Evolutionary conservation across 1,140 invertebrate species (phyloP).

Genomic region (Cyphomyrmex costatus): DNA sequence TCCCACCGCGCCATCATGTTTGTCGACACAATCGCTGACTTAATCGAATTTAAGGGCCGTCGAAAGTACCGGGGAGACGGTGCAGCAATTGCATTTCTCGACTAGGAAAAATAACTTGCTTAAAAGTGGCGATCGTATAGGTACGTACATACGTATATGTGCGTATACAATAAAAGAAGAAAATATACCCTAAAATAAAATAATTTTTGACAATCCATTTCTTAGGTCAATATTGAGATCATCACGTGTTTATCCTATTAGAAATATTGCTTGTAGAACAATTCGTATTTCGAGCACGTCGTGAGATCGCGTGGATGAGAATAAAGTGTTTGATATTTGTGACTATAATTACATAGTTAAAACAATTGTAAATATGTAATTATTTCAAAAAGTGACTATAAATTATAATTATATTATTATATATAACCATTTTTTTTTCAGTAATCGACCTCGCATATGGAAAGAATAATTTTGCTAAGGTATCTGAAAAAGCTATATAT

Average conservation of each 20-base stretch:
- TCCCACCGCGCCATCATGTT: slow-evolving; percentile 43
- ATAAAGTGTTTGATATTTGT: too few relatives aligned
- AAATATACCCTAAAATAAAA: background rate
- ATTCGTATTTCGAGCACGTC: slow-evolving; percentile 7
- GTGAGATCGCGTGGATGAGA: background rate
- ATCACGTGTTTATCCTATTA: slow-evolving; percentile 1
- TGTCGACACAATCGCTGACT: slow-evolving; percentile 19
- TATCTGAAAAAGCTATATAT: too few relatives aligned
- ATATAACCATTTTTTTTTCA: too few relatives aligned
- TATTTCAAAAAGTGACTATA: too few relatives aligned
- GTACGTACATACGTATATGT: background rate
- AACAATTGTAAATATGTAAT: too few relatives aligned
- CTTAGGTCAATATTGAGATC: background rate
- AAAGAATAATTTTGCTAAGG: too few relatives aligned
- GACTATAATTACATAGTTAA: too few relatives aligned
- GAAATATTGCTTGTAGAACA: background rate
- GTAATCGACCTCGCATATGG: too few relatives aligned
- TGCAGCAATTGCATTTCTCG: slow-evolving; percentile 26
- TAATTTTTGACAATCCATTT: background rate
- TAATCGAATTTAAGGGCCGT: slow-evolving; percentile 47
- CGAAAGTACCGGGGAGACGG: background rate
- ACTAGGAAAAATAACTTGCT: slow-evolving; percentile 5
- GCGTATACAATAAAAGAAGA: background rate
- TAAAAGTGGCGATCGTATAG: background rate
- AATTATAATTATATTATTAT: too few relatives aligned